Evolutionary conservation across 2,113 vertebrate species (phyloP).

Genomic region (Lophius piscatorius): DNA sequence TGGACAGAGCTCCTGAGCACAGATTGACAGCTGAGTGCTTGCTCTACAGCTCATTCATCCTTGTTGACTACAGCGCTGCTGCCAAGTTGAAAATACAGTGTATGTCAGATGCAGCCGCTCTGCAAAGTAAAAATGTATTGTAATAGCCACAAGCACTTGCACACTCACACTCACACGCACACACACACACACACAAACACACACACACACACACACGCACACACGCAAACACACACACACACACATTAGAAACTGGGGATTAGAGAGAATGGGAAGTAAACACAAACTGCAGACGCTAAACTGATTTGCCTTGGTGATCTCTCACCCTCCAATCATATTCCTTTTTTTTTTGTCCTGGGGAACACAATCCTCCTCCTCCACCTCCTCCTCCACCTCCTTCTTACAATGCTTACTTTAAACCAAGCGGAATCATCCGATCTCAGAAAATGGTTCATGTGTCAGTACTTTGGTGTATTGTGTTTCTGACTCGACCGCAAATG

Average conservation of each 20-base stretch:
- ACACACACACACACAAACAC: too few relatives aligned
- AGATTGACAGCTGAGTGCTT: conserved; percentile 73
- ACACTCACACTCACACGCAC: too few relatives aligned
- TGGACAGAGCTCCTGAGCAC: conserved; percentile 64
- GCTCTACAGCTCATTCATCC: conserved; percentile 67
- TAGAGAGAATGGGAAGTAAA: conserved; percentile 25
- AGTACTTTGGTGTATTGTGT: too few relatives aligned
- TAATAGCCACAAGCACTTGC: conserved; percentile 25
- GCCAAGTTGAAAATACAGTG: conserved; percentile 60
- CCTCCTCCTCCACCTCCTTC: background rate
- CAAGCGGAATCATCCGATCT: background rate
- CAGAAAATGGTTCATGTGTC: background rate
- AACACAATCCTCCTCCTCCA: background rate
- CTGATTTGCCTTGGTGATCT: conserved; percentile 13
- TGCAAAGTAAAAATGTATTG: conserved; percentile 44
- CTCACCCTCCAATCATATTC: conserved; percentile 1
- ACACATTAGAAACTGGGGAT: conserved; percentile 34
- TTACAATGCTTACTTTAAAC: too few relatives aligned
- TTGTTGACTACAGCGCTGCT: conserved; percentile 65
- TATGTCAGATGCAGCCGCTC: conserved; percentile 48
- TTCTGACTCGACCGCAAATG: too few relatives aligned
- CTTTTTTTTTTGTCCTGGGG: conserved; percentile 7
- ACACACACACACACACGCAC: too few relatives aligned
- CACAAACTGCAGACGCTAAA: conserved; percentile 24
- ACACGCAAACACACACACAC: too few relatives aligned